Evolutionary conservation across 2,797 vertebrate genomes (phyloP).

Genomic region (Poeciliopsis turneri): DNA sequence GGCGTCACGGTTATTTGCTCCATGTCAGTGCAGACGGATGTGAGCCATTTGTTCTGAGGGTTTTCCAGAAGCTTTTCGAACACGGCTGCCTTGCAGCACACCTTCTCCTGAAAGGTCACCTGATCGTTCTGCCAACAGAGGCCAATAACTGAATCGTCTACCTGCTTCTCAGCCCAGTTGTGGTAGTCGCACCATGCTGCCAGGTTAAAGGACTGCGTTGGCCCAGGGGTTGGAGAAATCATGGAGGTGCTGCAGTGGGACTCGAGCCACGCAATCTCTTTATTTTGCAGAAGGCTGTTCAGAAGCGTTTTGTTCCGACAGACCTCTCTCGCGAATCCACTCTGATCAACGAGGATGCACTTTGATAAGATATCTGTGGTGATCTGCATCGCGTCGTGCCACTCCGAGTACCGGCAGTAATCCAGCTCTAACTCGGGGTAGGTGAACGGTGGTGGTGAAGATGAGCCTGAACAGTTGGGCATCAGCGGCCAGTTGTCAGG

Average conservation of each 20-base stretch:
- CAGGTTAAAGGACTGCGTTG: conserved; percentile 31
- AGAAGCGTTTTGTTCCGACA: conserved; percentile 77
- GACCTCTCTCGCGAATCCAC: conserved; percentile 66
- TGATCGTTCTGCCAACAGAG: conserved; percentile 80
- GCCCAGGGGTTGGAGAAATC: not conserved
- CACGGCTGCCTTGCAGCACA: conserved; percentile 75
- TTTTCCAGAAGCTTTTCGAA: conserved; percentile 69
- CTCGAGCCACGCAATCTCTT: conserved; percentile 66
- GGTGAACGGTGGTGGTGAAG: not conserved
- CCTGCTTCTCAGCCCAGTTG: conserved; percentile 59
- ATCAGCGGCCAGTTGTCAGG: conserved; percentile 65
- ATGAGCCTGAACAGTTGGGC: conserved; percentile 70
- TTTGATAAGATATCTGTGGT: conserved; percentile 56
- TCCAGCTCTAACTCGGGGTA: conserved; percentile 18
- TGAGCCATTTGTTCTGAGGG: conserved; percentile 77
- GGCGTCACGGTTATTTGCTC: conserved; percentile 41
- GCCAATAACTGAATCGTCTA: conserved; percentile 77
- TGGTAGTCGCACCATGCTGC: conserved; percentile 77
- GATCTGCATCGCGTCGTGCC: conserved; percentile 62
- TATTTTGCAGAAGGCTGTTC: conserved; percentile 53
- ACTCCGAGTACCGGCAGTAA: conserved; percentile 77
- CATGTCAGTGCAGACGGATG: conserved; percentile 61
- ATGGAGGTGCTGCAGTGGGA: conserved; percentile 63
- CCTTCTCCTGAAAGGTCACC: conserved; percentile 71
- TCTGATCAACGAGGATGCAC: conserved; percentile 73